Evolutionary conservation across 2,797 vertebrate species (phyloP), one percentile per base, ranked within the genome.

Genomic region (Amazona finschi): DNA sequence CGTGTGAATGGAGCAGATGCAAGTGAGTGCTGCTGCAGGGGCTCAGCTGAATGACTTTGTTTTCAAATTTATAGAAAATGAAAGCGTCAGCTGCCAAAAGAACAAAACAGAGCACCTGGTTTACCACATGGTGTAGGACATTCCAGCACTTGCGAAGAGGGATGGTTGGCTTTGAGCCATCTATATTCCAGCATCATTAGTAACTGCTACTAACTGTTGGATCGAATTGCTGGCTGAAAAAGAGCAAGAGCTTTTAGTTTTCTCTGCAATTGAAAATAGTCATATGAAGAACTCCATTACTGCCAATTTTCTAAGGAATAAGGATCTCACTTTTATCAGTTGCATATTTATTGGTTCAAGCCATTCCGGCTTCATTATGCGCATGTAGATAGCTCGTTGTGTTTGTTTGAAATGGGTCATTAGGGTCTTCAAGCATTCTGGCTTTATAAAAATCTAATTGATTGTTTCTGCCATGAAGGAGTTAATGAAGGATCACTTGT

Each of bases 401-500:
- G 90, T 95, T 91, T 94, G 95, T 96, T 94, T 95, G 92, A 93
- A 97, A 97, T 92, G 94, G 93, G 96, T 93, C 97, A 90, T 97
- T 97, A 95, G 90, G 96, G 94, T 96, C 95, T 97, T 96, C 90
- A 92, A 93, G 96, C 96, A 83, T 96, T 96, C 71, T 97, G 90
- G 76, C 95, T 95, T 96, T 95, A 94, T 92, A 94, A 94, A 96
- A 96, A 95, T 95, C 95, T 97, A 97, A 97, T 97, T 97, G 97
- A 94, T 97, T 97, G 94, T 97, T 97, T 97, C 94, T 96, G 78
- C 80, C 61, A 24, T 93, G 96, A 97, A 98, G 95, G 97, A 97
- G 97, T 98, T 98, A 97, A 98, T 97, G 95, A 97, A 97, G 91
- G 94, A 94, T 97, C 96, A 91, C 95, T 97, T 2, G 2, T 92